Evolutionary conservation across 1,140 invertebrate genomes (phyloP).

Genomic region (Drosophila hydei): DNA sequence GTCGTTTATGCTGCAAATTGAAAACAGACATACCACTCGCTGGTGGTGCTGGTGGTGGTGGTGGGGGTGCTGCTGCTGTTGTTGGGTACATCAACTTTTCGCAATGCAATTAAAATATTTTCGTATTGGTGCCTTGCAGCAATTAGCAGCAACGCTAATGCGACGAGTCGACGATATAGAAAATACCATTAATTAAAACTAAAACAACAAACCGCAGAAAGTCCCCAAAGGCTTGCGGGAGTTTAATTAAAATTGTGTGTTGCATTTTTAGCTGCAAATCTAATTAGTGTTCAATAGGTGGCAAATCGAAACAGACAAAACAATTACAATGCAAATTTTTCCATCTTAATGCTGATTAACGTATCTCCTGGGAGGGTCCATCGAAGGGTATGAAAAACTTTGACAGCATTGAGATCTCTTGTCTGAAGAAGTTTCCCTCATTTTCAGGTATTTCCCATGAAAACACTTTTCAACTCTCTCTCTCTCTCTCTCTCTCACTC

Average conservation of each 20-base stretch:
- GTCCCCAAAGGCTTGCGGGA: slow-evolving; percentile 22
- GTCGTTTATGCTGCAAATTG: no score
- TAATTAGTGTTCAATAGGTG: slow-evolving; percentile 35
- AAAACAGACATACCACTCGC: no score
- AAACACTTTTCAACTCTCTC: no score
- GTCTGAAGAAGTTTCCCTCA: no score
- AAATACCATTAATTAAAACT: slow-evolving; percentile 50
- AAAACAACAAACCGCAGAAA: slow-evolving; percentile 19
- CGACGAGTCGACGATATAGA: slow-evolving; percentile 13
- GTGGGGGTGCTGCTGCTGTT: background rate
- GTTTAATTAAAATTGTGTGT: slow-evolving; percentile 40
- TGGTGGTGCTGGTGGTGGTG: no score
- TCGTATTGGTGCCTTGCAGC: slow-evolving; percentile 22
- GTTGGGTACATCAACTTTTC: slow-evolving; percentile 14
- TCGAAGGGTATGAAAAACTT: background rate
- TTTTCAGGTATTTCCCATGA: no score
- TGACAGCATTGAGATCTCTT: no score
- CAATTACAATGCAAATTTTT: background rate
- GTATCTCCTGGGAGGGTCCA: background rate
- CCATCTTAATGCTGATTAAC: background rate
- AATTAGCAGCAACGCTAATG: slow-evolving; percentile 33
- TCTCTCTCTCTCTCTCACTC: background rate
- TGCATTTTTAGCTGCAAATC: slow-evolving; percentile 12
- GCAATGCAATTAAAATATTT: slow-evolving; percentile 37
- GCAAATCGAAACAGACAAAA: slow-evolving; percentile 5